Percentiles rank a stretch among this genome's conserved stretches.
Evolutionary conservation across 2,888 invertebrate genomes (phyloP).

Genomic region (Cryptocephalus primarius): DNA sequence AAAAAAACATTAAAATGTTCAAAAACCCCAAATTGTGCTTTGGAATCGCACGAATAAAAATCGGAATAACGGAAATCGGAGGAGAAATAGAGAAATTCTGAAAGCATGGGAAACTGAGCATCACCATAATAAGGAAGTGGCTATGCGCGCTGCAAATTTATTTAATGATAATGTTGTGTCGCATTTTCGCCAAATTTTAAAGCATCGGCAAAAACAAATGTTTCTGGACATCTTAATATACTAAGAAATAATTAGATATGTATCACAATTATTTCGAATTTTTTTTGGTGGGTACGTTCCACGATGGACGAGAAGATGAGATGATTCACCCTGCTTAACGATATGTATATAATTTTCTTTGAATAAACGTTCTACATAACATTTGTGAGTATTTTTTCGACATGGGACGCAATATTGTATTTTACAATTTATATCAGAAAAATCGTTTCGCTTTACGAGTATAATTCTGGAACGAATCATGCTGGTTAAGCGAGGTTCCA

Average conservation of each 20-base stretch:
- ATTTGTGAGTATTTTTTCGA: neutral
- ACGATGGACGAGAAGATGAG: neutral
- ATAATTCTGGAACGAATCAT: neutral
- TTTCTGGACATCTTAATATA: conserved; percentile 2
- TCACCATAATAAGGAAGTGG: neutral
- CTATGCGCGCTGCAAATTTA: neutral
- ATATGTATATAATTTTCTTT: no score
- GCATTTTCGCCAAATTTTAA: neutral
- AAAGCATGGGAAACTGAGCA: neutral
- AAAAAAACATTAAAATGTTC: no score
- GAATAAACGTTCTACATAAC: no score
- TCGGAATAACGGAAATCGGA: no score
- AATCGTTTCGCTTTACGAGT: neutral
- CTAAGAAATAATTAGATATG: neutral
- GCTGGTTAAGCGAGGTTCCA: neutral
- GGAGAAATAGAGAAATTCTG: neutral
- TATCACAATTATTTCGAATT: neutral
- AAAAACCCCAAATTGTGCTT: no score
- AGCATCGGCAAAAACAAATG: conserved; percentile 5
- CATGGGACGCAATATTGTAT: neutral
- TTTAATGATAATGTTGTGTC: neutral
- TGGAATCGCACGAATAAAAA: no score
- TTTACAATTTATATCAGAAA: neutral
- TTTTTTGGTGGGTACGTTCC: neutral
- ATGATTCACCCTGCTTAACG: no score